phyloP scores from a whole-genome alignment of 2,113 vertebrate genomes.

The Aphelocoma coerulescens region DNA sequence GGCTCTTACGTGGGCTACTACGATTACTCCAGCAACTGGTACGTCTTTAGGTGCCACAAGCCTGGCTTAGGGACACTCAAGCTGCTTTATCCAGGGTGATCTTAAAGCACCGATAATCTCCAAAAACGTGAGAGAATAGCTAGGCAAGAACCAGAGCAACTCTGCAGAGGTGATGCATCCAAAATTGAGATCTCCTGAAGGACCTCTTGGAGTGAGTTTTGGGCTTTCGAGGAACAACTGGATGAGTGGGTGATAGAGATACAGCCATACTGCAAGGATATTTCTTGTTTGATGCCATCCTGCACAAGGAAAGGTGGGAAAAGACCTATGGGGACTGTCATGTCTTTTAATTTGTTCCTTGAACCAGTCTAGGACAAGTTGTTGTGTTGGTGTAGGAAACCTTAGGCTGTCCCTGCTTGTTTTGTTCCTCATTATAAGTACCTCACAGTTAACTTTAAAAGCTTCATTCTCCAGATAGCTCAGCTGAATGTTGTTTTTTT shows the following conservation, averaged over 20 bases:
- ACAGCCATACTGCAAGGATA: neutral
- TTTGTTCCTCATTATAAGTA: conserved; percentile 1
- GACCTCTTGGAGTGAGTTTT: neutral
- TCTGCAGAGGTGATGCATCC: neutral
- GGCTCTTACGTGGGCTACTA: neutral
- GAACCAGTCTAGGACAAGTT: neutral
- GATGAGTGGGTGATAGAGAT: neutral
- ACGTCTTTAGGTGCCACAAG: neutral
- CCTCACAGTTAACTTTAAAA: conserved; percentile 1
- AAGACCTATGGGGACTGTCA: neutral
- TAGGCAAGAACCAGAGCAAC: neutral
- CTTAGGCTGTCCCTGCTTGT: conserved; percentile 14
- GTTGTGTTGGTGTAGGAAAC: neutral
- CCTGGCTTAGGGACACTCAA: neutral
- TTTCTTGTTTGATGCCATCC: neutral
- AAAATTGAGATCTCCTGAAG: neutral
- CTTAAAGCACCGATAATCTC: neutral
- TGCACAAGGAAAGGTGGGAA: neutral
- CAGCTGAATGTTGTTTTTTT: neutral
- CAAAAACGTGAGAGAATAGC: neutral
- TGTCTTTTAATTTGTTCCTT: neutral
- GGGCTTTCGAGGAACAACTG: neutral
- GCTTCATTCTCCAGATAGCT: conserved; percentile 19
- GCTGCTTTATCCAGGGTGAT: neutral
- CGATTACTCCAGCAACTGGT: neutral